Evolutionary conservation across 1,140 invertebrate genomes (phyloP).

Genomic region (Mercenaria mercenaria): DNA sequence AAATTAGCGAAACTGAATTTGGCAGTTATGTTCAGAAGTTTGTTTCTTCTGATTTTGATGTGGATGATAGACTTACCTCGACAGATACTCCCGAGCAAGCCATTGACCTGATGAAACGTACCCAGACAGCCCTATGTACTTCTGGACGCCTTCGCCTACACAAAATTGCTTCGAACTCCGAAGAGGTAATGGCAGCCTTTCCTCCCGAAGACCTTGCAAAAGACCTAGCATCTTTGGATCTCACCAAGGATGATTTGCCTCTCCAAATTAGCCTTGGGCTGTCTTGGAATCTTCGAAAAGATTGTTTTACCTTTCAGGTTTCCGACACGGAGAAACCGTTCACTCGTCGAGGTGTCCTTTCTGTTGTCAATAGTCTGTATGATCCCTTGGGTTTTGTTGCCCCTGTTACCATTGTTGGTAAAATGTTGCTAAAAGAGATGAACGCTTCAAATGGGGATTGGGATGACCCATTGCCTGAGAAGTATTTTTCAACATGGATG

Average conservation of each 20-base stretch:
- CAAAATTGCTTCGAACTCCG: slow-evolving; percentile 62
- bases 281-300: slow-evolving; percentile 54
- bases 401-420: slow-evolving; percentile 65
- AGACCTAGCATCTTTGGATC: slow-evolving; percentile 54
- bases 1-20: slow-evolving; percentile 38
- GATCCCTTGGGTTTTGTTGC: slow-evolving; percentile 67
- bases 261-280: slow-evolving; percentile 63
- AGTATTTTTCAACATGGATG: slow-evolving; percentile 39
- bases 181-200: slow-evolving; percentile 56
- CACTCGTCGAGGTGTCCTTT: slow-evolving; percentile 54
- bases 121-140: background rate
- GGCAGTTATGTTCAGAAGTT: slow-evolving; percentile 47
- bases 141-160: slow-evolving; percentile 46
- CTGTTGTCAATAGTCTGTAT: slow-evolving; percentile 44
- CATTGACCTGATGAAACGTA: slow-evolving; percentile 56
- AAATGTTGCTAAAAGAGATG: slow-evolving; percentile 54
- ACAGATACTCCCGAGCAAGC: background rate
- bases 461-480: slow-evolving; percentile 63
- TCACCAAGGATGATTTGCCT: slow-evolving; percentile 3
- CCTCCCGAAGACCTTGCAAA: slow-evolving; percentile 31
- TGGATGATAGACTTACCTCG: slow-evolving; percentile 64
- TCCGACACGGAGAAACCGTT: slow-evolving; percentile 56
- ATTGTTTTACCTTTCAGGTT: slow-evolving; percentile 54
- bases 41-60: slow-evolving; percentile 63
- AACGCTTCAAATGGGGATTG: slow-evolving; percentile 1